Base-by-base conservation (phyloP, 1,140 invertebrate genomes). In the Drosophila lini region DNA sequence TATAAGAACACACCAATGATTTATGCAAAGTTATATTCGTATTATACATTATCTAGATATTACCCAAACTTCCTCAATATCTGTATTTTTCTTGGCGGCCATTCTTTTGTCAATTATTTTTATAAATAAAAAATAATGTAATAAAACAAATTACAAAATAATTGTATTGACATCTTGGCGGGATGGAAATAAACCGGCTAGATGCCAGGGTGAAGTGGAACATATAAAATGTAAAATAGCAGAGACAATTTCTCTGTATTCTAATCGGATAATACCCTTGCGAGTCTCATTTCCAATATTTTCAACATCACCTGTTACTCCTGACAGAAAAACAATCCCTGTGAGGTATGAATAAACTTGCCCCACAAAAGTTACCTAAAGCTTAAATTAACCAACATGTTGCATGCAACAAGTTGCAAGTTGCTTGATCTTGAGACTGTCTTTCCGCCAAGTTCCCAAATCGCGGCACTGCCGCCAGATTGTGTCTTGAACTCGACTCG, bases 331-430 rank as follows among this genome's bases (percentile, higher is more conserved):
- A 41, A 9, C 16, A 13, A 3, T 22, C 16, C 5, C 8, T 19
- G 41, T 42, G 9, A 16, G 40, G 15, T 5, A 41, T 9, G 2
- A 16, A 41, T 8, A 9, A 16, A 41, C 40, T n/a, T 41, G 3
- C 42, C 42, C 42, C 42, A 45, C 19, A 44, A 13, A 13, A 22
- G 8, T 25, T 8, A 47, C 13, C 1, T 4, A 8, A 36, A 22
- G 3, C 25, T 9, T 22, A 36, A 22, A 36, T 31, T 10, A 44
- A 63, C 38, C 38, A 74, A 74, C 69, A 56, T 28, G 71, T 74
- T 74, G 69, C 59, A 74, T 52, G 58, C 73, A 75, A 75, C 73
- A 75, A 55, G 73, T 74, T 70, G 68, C 65, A 47, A 34, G 36
- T 44, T 3, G 42, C 15, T 15, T 36, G 38, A 22, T 22, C 25